A percentile compares a stretch with the other conserved stretches of the same genome.
These are phyloP conservation scores for Cariama cristata DNA, from an alignment of 2,113 vertebrate species.

Conservation along the genomic window DNA sequence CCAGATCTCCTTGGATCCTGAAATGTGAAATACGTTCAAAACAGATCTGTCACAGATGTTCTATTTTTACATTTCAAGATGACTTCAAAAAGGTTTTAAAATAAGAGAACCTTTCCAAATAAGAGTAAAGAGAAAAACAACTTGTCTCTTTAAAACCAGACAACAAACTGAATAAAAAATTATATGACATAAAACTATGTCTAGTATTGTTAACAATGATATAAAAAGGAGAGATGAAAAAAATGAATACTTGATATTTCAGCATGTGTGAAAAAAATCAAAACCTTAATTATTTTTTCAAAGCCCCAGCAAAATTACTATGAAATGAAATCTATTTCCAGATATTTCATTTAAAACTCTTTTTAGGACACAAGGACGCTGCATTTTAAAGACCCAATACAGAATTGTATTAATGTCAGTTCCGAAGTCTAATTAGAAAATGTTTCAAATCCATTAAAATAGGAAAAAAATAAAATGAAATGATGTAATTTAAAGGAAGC, in stretches of 20 bases:
- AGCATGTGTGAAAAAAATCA: background rate
- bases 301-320: background rate
- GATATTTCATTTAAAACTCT: background rate
- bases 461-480: background rate
- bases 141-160: slow-evolving; percentile 36
- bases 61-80: slow-evolving; percentile 44
- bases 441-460: background rate
- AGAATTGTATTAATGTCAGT: background rate
- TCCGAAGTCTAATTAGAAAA: background rate
- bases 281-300: background rate
- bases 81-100: slow-evolving; percentile 58
- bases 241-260: slow-evolving; percentile 16
- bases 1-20: slow-evolving; percentile 51
- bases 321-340: background rate
- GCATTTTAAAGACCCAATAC: background rate
- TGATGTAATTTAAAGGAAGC: background rate
- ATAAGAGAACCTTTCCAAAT: slow-evolving; percentile 13
- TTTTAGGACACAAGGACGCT: background rate
- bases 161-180: slow-evolving; percentile 60
- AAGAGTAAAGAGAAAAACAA: slow-evolving; percentile 28
- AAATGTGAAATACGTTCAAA: slow-evolving; percentile 55
- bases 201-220: slow-evolving; percentile 48
- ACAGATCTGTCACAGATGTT: slow-evolving; percentile 55
- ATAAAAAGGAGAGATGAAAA: slow-evolving; percentile 31
- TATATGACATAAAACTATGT: slow-evolving; percentile 25